These are phyloP conservation scores for Trogon surrucura DNA, from an alignment of 2,113 vertebrate genomes.

Conservation along the genomic window DNA sequence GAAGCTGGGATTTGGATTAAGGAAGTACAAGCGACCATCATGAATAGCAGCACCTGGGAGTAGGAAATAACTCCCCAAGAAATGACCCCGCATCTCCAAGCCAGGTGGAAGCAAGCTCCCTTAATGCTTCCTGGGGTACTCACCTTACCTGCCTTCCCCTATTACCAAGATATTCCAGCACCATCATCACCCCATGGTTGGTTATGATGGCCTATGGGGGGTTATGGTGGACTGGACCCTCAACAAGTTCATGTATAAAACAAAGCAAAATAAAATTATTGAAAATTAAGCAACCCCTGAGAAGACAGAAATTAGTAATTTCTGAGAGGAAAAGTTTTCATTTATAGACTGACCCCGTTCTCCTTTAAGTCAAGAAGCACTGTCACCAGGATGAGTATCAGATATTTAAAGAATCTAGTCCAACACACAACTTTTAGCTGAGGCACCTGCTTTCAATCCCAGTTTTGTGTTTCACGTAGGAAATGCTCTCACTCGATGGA, in stretches of 20 bases:
- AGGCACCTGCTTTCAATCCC: background rate
- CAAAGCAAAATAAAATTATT: background rate
- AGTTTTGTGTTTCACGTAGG: rapidly evolving
- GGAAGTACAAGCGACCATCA: background rate
- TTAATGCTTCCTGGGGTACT: background rate
- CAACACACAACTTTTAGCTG: background rate
- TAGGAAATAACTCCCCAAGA: background rate
- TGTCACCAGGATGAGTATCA: background rate
- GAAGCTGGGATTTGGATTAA: background rate
- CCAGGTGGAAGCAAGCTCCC: background rate
- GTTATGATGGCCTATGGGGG: background rate
- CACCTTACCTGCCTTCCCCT: background rate
- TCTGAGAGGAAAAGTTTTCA: background rate
- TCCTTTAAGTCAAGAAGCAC: background rate
- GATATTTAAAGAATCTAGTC: background rate
- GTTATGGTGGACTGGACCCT: background rate
- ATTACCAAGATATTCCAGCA: background rate
- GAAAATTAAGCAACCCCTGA: background rate
- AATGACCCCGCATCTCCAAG: background rate
- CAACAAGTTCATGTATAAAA: background rate
- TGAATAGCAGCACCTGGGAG: background rate
- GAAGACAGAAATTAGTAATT: background rate
- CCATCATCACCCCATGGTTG: background rate
- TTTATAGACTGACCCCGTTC: background rate
- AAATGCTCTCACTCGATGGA: background rate